Evolutionary conservation across 1,140 invertebrate species (phyloP).

Genomic region (Semibalanus balanoides): DNA sequence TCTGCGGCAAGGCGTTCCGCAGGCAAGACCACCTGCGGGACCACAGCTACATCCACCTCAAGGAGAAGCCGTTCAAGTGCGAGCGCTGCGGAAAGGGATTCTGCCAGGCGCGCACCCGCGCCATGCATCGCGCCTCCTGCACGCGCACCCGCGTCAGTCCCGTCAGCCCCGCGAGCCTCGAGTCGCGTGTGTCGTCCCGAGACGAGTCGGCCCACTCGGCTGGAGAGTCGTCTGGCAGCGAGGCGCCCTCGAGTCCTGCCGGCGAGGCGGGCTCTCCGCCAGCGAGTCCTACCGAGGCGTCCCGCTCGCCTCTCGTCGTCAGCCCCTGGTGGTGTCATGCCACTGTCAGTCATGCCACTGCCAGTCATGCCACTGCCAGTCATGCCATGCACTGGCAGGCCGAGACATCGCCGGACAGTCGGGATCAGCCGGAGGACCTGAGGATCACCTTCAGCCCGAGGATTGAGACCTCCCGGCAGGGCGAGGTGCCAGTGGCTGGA

Average conservation of each 20-base stretch:
- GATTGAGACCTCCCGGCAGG: neutral
- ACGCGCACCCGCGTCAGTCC: no score
- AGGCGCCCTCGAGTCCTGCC: neutral
- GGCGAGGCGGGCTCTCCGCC: neutral
- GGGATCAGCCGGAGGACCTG: neutral
- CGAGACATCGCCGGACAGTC: no score
- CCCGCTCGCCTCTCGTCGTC: no score
- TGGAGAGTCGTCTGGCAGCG: neutral
- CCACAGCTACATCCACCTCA: conserved; percentile 32
- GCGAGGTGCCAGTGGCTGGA: no score
- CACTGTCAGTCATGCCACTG: no score
- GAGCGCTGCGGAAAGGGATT: conserved; percentile 45
- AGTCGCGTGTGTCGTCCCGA: no score
- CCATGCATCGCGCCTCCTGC: conserved; percentile 6
- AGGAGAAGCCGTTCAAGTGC: conserved; percentile 39
- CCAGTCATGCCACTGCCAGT: no score
- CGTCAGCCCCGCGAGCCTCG: no score
- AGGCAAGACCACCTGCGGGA: conserved; percentile 19
- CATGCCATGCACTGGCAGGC: no score
- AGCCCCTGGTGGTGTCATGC: no score
- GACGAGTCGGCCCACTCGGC: neutral
- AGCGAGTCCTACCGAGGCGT: no score
- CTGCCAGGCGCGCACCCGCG: conserved; percentile 28
- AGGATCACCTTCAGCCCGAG: neutral
- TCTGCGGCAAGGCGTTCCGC: conserved; percentile 75